A percentile compares a stretch with the other conserved stretches of the same genome.
Evolutionary conservation across 2,113 vertebrate species (phyloP).

Genomic region (Panthera tigris): DNA sequence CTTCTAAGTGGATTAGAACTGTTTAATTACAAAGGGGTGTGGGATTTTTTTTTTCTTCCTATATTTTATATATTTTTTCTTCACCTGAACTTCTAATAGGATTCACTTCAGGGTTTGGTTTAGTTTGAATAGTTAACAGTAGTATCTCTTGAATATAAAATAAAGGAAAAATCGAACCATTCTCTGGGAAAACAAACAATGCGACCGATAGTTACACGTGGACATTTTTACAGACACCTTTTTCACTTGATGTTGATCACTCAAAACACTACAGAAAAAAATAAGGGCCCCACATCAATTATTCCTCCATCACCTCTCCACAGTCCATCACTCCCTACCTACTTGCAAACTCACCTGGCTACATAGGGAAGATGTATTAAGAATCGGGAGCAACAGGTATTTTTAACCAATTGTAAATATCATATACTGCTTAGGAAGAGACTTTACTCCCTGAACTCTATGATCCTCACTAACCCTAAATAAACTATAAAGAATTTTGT

Average conservation of each 20-base stretch:
- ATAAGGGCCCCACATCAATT: background rate
- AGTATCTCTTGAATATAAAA: background rate
- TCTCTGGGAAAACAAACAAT: background rate
- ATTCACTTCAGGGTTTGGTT: slow-evolving; percentile 12
- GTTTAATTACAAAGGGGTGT: slow-evolving; percentile 51
- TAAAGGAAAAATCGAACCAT: background rate
- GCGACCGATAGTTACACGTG: background rate
- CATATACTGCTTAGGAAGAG: slow-evolving; percentile 21
- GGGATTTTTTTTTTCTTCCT: background rate
- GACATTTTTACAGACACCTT: background rate
- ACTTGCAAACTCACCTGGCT: background rate
- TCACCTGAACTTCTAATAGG: slow-evolving; percentile 25
- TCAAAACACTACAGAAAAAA: slow-evolving; percentile 11
- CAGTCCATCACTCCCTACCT: background rate
- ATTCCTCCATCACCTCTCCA: background rate
- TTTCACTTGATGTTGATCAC: background rate
- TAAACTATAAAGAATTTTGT: slow-evolving; percentile 57
- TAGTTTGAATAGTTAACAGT: background rate
- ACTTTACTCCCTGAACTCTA: slow-evolving; percentile 55
- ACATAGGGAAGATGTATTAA: background rate
- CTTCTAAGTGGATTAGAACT: slow-evolving; percentile 65
- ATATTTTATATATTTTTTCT: background rate
- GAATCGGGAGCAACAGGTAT: slow-evolving; percentile 19
- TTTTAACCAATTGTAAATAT: slow-evolving; percentile 51
- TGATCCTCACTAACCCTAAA: slow-evolving; percentile 68